Percentiles rank a stretch among this genome's conserved stretches.
Evolutionary conservation across 2,797 vertebrate species (phyloP).

Genomic region (Anas flavirostris): DNA sequence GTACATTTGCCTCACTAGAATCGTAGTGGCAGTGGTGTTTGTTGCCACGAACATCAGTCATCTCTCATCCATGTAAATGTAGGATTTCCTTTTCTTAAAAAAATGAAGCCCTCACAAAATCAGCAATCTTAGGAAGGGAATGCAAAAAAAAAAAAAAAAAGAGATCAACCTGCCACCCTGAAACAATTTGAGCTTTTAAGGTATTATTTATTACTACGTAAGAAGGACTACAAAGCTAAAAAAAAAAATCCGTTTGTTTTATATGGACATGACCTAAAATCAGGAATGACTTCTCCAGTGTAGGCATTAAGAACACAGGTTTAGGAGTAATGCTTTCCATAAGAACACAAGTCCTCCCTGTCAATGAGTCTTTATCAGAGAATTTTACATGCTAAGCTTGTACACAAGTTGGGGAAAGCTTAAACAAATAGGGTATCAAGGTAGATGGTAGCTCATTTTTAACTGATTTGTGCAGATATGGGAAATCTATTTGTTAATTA

Average conservation of each 20-base stretch:
- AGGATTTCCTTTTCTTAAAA: neutral
- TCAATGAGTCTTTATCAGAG: neutral
- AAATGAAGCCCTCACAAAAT: neutral
- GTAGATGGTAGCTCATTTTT: neutral
- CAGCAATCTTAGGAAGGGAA: neutral
- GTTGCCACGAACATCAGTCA: neutral
- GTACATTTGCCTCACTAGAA: neutral
- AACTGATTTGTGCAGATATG: neutral
- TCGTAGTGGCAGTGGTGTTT: neutral
- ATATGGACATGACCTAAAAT: neutral
- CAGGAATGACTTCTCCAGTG: neutral
- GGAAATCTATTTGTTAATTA: slow-evolving; percentile 6
- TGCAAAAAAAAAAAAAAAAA: neutral
- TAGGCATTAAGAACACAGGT: neutral
- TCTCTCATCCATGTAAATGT: neutral
- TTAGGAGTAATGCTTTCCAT: neutral
- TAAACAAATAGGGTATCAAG: neutral
- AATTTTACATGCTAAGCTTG: neutral
- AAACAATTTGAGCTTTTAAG: neutral
- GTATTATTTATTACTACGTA: neutral
- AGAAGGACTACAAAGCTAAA: neutral
- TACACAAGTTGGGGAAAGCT: neutral
- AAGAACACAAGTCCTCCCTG: neutral
- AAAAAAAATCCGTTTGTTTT: neutral
- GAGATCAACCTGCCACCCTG: neutral